These are phyloP conservation scores for Vidua chalybeata DNA, from an alignment of 2,113 vertebrate species.

Conservation along the genomic window DNA sequence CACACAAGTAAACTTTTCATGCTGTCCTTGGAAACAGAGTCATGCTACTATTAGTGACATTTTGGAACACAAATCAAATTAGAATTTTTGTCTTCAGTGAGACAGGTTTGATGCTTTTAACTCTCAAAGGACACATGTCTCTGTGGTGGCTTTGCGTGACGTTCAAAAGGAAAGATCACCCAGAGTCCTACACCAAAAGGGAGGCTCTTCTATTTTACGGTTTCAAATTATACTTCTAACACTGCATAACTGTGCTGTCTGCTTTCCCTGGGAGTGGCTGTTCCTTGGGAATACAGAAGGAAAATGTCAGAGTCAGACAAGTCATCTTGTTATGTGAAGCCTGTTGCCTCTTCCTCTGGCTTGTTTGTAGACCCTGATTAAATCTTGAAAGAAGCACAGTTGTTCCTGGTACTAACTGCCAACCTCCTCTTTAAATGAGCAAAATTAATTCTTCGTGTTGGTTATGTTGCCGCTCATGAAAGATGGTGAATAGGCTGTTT, in stretches of 20 bases:
- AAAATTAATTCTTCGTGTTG: not conserved
- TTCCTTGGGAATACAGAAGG: not conserved
- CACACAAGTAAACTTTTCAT: not conserved
- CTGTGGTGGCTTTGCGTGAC: not conserved
- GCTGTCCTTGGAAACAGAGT: not conserved
- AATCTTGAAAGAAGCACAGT: conserved; percentile 31
- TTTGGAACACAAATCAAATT: not conserved
- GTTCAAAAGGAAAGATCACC: not conserved
- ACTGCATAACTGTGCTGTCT: not conserved
- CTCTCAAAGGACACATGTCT: not conserved
- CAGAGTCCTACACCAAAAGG: not conserved
- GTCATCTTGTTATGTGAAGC: not conserved
- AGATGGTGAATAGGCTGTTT: conserved; percentile 37
- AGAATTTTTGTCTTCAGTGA: not conserved
- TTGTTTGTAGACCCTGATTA: conserved; percentile 50
- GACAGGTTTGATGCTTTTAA: not conserved
- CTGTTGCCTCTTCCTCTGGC: conserved; percentile 9
- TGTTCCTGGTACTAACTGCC: conserved; percentile 40
- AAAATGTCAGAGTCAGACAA: conserved; percentile 3
- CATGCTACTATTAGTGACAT: not conserved
- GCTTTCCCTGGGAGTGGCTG: not conserved
- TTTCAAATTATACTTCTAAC: not conserved
- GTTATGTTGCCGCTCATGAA: not conserved
- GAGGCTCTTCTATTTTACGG: not conserved
- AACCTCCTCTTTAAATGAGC: conserved; percentile 46